These are phyloP conservation scores for Hypotaenidia okinawae DNA, from an alignment of 2,797 vertebrate genomes.

Conservation along the genomic window DNA sequence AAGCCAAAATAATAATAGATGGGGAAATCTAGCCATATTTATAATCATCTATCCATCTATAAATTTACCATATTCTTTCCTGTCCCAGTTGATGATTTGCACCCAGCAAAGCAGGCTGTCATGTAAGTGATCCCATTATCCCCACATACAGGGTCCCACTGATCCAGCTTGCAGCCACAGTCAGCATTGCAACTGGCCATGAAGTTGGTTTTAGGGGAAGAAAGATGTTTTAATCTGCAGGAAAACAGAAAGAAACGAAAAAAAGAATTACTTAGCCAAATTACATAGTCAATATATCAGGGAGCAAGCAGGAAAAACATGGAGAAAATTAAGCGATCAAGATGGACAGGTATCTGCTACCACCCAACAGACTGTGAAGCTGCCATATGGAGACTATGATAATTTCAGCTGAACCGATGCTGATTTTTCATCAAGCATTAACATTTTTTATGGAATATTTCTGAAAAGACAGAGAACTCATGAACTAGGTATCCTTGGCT, in stretches of 20 bases:
- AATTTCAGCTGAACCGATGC: background rate
- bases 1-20: background rate
- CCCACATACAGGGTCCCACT: constrained; percentile 94
- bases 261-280: background rate
- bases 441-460: background rate
- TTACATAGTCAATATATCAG: background rate
- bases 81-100: constrained; percentile 76
- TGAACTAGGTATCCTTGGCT: background rate
- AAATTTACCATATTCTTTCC: constrained; percentile 85
- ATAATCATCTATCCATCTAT: background rate
- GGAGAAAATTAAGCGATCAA: background rate
- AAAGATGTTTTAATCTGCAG: constrained; percentile 26
- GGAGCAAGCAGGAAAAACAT: background rate
- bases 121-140: constrained; percentile 87
- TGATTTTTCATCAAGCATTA: background rate
- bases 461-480: background rate
- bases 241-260: background rate
- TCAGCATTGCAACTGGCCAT: constrained; percentile 81
- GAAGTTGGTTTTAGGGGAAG: constrained; percentile 42
- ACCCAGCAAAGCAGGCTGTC: constrained; percentile 91
- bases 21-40: background rate
- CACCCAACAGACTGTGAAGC: background rate
- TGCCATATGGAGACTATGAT: background rate
- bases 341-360: background rate
- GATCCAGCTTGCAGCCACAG: constrained; percentile 83